Evolutionary conservation across 2,113 vertebrate species (phyloP).

Genomic region (Trematomus loennbergii): DNA sequence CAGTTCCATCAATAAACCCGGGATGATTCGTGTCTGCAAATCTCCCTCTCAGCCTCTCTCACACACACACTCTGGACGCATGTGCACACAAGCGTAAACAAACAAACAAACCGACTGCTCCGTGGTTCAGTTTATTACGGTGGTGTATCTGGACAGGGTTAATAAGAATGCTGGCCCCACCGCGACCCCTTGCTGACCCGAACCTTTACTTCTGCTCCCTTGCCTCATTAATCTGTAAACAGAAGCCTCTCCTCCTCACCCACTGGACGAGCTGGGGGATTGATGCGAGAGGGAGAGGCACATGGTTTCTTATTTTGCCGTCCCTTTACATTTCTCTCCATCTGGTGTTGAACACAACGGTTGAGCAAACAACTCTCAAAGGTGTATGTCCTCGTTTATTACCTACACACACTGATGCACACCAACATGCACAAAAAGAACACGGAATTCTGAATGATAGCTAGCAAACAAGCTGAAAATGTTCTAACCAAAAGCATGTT

Average conservation of each 20-base stretch:
- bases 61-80: neutral
- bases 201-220: constrained; percentile 39
- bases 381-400: neutral
- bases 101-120: constrained; percentile 38
- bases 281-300: constrained; percentile 12
- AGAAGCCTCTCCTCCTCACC: constrained; percentile 31
- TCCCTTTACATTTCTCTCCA: constrained; percentile 15
- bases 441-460: neutral
- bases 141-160: constrained; percentile 63
- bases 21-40: neutral
- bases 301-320: neutral
- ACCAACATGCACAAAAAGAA: neutral
- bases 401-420: neutral
- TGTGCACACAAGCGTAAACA: constrained; percentile 13
- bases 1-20: constrained; percentile 6
- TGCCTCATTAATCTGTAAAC: constrained; percentile 72
- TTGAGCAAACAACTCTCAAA: constrained; percentile 15
- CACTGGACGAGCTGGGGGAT: constrained; percentile 14
- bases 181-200: constrained; percentile 46
- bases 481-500: neutral
- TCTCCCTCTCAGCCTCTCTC: neutral
- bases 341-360: constrained; percentile 20
- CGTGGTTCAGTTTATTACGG: constrained; percentile 52
- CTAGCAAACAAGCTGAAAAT: constrained; percentile 6
- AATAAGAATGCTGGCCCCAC: constrained; percentile 62